Conservation (phyloP, 2,888 invertebrate species). For the Drosophila kuntzei region DNA sequence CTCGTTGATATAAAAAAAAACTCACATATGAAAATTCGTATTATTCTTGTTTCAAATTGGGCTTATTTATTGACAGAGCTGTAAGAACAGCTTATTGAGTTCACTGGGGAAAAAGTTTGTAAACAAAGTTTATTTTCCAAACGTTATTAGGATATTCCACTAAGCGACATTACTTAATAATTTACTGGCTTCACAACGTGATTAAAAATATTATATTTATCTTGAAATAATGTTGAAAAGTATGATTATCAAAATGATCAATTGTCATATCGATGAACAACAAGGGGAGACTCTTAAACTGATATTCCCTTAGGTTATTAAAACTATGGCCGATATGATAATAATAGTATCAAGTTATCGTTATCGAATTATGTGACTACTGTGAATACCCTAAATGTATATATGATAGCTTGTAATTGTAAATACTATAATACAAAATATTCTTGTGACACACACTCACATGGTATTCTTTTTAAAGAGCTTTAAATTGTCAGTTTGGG, state of each 20-base stretch:
- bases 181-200: conserved; percentile 1
- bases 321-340: not conserved
- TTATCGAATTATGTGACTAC: not conserved
- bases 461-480: not conserved
- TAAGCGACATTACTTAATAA: not conserved
- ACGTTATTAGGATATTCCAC: conserved; percentile 9
- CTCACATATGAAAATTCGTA: not conserved
- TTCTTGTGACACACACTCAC: not conserved
- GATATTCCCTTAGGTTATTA: too few relatives aligned
- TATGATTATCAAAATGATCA: not conserved
- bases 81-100: not conserved
- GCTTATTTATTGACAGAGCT: not conserved
- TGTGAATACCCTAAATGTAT: conserved; percentile 2
- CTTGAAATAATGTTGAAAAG: not conserved
- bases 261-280: not conserved
- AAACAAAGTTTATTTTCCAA: too few relatives aligned
- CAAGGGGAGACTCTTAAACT: too few relatives aligned
- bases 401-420: not conserved
- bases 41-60: not conserved
- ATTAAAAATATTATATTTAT: not conserved
- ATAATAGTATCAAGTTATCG: not conserved
- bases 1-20: too few relatives aligned
- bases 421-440: not conserved
- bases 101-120: too few relatives aligned
- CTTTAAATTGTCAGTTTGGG: conserved; percentile 10